Percentiles rank a stretch among this genome's conserved stretches.
Evolutionary conservation across 2,113 vertebrate species (phyloP).

Genomic region (Tachysurus vachellii): DNA sequence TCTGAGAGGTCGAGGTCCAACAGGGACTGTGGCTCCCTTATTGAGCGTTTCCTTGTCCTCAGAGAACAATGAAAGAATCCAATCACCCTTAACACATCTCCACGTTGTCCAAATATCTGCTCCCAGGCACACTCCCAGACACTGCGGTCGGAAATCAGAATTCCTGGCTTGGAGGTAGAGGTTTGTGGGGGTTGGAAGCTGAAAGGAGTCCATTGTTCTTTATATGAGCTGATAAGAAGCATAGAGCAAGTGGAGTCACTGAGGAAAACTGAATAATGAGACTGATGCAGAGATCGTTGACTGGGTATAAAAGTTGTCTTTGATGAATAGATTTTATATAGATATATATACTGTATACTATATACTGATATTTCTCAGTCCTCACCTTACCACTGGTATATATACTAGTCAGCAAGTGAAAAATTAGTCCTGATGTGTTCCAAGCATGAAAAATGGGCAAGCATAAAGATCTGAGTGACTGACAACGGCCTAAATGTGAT

Average conservation of each 20-base stretch:
- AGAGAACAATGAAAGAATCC: conserved; percentile 55
- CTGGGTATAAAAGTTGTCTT: neutral
- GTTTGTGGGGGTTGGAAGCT: conserved; percentile 51
- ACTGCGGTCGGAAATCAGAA: conserved; percentile 72
- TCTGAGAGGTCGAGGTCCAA: conserved; percentile 31
- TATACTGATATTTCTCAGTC: no score
- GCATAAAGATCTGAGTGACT: no score
- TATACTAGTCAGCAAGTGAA: no score
- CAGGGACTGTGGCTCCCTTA: conserved; percentile 45
- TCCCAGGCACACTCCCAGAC: conserved; percentile 67
- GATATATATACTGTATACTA: neutral
- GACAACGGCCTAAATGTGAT: no score
- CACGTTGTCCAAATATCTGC: conserved; percentile 70
- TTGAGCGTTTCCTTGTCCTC: conserved; percentile 49
- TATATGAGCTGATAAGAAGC: conserved; percentile 67
- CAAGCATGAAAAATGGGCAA: neutral
- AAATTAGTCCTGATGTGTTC: no score
- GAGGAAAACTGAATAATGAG: conserved; percentile 41
- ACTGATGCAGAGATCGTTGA: conserved; percentile 11
- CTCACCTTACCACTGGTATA: no score
- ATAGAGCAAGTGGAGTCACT: conserved; percentile 68
- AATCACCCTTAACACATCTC: conserved; percentile 61
- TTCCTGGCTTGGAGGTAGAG: conserved; percentile 62
- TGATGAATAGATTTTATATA: neutral
- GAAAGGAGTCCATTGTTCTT: conserved; percentile 72